Conservation (phyloP, 2,113 vertebrate species). For the Mastomys coucha region DNA sequence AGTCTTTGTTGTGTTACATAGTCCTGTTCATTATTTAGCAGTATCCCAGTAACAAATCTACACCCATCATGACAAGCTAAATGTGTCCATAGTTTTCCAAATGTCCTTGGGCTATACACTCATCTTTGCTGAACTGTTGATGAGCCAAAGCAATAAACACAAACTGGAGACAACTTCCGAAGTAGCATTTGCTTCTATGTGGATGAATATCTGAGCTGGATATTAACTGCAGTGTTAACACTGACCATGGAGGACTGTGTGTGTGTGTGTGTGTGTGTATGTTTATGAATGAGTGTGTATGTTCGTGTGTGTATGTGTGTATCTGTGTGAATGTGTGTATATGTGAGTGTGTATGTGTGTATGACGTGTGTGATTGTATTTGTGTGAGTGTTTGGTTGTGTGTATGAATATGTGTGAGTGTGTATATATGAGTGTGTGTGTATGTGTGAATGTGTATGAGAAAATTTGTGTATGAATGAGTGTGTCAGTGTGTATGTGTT, state of each 20-base stretch:
- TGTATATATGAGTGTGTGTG: too few relatives aligned
- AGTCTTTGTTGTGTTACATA: background rate
- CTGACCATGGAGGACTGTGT: background rate
- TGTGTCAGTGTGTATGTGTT: background rate
- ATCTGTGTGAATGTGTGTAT: background rate
- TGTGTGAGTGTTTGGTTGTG: background rate
- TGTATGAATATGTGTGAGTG: background rate
- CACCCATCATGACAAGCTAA: background rate
- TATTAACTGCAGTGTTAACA: background rate
- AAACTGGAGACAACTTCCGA: constrained; percentile 5
- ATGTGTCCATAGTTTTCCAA: background rate
- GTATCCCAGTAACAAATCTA: background rate
- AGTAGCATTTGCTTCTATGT: background rate
- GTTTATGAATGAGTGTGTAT: background rate
- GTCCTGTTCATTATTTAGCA: background rate
- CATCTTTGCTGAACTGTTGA: background rate
- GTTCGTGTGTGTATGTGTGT: background rate
- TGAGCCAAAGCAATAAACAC: background rate
- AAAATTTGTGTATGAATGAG: too few relatives aligned
- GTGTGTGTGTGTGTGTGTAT: background rate
- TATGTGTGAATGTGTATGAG: background rate
- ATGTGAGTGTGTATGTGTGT: background rate
- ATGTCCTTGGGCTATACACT: background rate
- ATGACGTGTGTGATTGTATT: background rate
- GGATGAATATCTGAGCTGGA: background rate